Conservation (phyloP, 2,888 invertebrate genomes). For the Pheosia gnoma region DNA sequence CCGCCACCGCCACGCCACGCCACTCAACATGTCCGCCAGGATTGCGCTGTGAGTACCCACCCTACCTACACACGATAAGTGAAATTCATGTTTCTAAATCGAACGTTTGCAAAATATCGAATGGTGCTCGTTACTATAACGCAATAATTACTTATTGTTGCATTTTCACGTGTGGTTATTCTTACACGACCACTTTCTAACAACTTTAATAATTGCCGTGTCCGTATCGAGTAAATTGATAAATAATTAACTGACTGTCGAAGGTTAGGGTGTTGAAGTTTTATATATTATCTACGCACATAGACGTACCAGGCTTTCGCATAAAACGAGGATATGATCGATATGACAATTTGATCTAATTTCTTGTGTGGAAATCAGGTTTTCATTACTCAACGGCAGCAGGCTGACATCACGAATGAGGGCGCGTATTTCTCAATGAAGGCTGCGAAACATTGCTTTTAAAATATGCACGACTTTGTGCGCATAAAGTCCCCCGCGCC, state of each 20-base stretch:
- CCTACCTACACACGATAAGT: constrained; percentile 38
- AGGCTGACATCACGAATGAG: constrained; percentile 78
- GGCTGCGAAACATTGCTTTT: constrained; percentile 79
- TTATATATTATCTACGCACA: background rate
- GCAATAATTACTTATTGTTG: constrained; percentile 37
- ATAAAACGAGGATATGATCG: constrained; percentile 15
- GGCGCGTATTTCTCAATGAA: constrained; percentile 80
- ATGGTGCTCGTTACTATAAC: constrained; percentile 21
- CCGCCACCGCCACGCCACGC: constrained; percentile 29
- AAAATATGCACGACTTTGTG: constrained; percentile 78
- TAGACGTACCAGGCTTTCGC: constrained; percentile 14
- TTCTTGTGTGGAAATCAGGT: constrained; percentile 77
- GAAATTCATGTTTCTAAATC: constrained; percentile 9
- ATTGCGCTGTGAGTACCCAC: constrained; percentile 72
- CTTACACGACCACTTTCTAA: constrained; percentile 67
- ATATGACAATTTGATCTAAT: constrained; percentile 68
- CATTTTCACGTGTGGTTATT: constrained; percentile 35
- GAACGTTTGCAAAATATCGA: constrained; percentile 11
- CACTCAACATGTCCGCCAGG: constrained; percentile 67
- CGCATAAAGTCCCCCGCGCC: constrained; percentile 60
- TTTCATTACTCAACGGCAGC: constrained; percentile 75
- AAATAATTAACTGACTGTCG: constrained; percentile 45
- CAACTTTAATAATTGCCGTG: constrained; percentile 29
- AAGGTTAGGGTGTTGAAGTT: constrained; percentile 13
- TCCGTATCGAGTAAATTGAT: constrained; percentile 24